Conservation (phyloP, 2,797 vertebrate species). For the Rhabdophis nuchalis region DNA sequence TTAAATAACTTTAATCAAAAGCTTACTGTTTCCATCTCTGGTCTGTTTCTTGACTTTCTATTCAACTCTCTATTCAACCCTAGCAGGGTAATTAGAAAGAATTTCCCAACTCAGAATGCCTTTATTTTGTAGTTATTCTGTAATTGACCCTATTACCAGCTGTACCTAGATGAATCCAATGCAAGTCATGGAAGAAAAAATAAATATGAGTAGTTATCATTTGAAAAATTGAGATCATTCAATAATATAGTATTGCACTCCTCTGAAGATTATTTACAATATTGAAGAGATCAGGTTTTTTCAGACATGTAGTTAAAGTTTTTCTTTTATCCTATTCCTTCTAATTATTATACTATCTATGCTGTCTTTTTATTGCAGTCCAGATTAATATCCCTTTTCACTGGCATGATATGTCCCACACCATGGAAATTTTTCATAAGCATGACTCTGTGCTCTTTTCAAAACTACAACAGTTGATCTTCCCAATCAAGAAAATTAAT, state of each 20-base stretch:
- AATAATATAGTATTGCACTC: neutral
- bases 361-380: slow-evolving; percentile 51
- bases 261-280: neutral
- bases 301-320: slow-evolving; percentile 38
- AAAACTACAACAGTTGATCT: slow-evolving; percentile 38
- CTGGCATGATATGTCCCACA: slow-evolving; percentile 45
- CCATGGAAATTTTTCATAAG: slow-evolving; percentile 53
- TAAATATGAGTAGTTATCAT: neutral
- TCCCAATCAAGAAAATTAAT: slow-evolving; percentile 32
- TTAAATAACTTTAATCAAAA: neutral
- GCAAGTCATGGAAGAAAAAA: neutral
- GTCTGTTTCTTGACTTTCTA: neutral
- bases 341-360: slow-evolving; percentile 16
- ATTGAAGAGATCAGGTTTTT: slow-evolving; percentile 33
- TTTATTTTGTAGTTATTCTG: neutral
- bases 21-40: neutral
- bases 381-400: slow-evolving; percentile 52
- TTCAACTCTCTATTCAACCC: neutral
- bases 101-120: neutral
- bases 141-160: neutral
- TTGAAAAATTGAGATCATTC: neutral
- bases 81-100: neutral
- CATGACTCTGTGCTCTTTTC: slow-evolving; percentile 47
- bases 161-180: neutral
- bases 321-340: slow-evolving; percentile 40